Base-by-base conservation (phyloP, 2,113 vertebrate species). In the Onychorhynchus coronatus region DNA sequence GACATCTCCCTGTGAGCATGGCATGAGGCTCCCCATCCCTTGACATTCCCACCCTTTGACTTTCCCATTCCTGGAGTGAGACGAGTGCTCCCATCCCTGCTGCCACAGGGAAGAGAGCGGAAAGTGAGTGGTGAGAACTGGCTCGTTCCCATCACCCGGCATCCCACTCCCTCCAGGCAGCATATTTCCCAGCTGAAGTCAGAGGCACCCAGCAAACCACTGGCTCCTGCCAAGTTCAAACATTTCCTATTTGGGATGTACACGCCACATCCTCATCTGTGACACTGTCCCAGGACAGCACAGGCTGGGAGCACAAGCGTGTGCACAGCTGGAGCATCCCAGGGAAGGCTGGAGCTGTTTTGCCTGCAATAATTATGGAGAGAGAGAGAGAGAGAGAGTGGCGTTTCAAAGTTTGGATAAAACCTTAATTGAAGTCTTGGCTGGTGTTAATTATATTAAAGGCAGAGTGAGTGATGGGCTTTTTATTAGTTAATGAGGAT, bases 401-500 rank as follows among this genome's bases (percentile, higher is more conserved):
- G 91, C 65, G 20, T 89, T 81, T 84, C 79, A 82, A 94, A 96
- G 94, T 97, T 95, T 91, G 95, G 84, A 91, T 92, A 93, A 96
- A 95, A 80, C 95, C 87, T 96, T 95, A 96, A 96, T 96, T 97
- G 95, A 95, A 97, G 93, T 85, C 94, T 95, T 96, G 96, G 96
- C 96, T 96, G 96, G 91, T 59, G 92, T 96, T 97, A 98, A 97
- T 97, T 96, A 97, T 83, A 91, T 91, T 93, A 95, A 95, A 95
- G 96, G 92, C 96, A 79, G 95, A 96, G 91, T 70, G 95, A 96
- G 96, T 14, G 56, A 95, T 85, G 94, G 96, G 96, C 96, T 97
- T 97, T 97, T 97, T 96, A 97, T 97, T 97, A 97, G 96, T 94
- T 97, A 97, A 97, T 96, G 97, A 97, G 96, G 96, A 96, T 95